Evolutionary conservation across 2,113 vertebrate species (phyloP).

Genomic region (Australoheros scitulus): DNA sequence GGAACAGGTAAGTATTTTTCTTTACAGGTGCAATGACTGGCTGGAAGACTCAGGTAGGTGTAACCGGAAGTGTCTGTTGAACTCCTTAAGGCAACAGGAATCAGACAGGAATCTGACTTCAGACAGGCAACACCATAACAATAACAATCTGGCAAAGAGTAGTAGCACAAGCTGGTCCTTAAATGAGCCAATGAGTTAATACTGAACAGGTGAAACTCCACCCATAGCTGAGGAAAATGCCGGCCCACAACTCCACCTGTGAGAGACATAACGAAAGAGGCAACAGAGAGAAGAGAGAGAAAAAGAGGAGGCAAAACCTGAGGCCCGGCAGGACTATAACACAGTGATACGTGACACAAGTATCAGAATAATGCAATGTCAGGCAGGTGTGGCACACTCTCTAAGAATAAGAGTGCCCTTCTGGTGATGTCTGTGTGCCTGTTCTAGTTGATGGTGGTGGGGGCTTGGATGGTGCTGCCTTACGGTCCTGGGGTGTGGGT

Average conservation of each 20-base stretch:
- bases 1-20: not conserved
- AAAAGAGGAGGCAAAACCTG: not conserved
- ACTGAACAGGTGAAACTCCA: not conserved
- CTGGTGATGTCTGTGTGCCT: too few relatives aligned
- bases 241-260: not conserved
- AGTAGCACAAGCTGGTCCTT: not conserved
- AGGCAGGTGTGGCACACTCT: too few relatives aligned
- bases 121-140: not conserved
- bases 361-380: too few relatives aligned
- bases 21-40: rapidly evolving
- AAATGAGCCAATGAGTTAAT: not conserved
- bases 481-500: too few relatives aligned
- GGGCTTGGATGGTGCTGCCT: too few relatives aligned
- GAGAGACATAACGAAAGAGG: not conserved
- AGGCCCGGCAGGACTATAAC: not conserved
- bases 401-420: too few relatives aligned
- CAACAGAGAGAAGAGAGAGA: not conserved
- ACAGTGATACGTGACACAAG: not conserved
- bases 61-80: not conserved
- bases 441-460: too few relatives aligned
- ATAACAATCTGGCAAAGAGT: not conserved
- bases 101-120: not conserved
- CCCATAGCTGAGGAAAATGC: not conserved
- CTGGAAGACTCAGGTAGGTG: not conserved
- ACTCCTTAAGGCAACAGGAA: not conserved